A percentile compares a stretch with the other conserved stretches of the same genome.
Conservation (phyloP, 2,888 invertebrate genomes). For the Andrena bicolor region DNA sequence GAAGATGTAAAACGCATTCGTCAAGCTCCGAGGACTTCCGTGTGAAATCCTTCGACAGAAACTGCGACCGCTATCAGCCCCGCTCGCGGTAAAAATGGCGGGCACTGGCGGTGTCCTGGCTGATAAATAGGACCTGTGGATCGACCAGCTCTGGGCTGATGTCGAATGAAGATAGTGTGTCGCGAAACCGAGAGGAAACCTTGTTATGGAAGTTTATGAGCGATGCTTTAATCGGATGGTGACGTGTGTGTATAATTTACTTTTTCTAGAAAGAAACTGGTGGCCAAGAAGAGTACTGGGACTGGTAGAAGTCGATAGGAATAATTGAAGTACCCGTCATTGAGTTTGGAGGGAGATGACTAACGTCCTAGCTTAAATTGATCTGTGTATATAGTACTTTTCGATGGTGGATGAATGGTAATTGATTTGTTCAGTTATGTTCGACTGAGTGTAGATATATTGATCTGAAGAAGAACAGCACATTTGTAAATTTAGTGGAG, state of each 20-base stretch:
- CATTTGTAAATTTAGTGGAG: too few relatives aligned
- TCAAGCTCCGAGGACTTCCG: constrained; percentile 71
- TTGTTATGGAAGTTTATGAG: not conserved
- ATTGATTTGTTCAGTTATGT: too few relatives aligned
- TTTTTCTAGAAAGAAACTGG: not conserved
- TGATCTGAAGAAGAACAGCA: too few relatives aligned
- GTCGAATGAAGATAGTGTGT: not conserved
- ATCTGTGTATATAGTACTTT: too few relatives aligned
- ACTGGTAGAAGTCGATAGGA: too few relatives aligned
- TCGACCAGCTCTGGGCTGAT: not conserved
- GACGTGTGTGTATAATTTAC: not conserved
- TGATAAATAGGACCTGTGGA: constrained; percentile 43
- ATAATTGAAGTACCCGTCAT: too few relatives aligned
- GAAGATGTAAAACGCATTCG: constrained; percentile 77
- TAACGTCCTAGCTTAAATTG: too few relatives aligned
- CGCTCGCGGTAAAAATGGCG: constrained; percentile 38
- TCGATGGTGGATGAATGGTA: too few relatives aligned
- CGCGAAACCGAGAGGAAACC: not conserved
- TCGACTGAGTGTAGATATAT: too few relatives aligned
- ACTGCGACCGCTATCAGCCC: constrained; percentile 43
- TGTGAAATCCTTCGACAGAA: constrained; percentile 62
- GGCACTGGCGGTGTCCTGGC: not conserved
- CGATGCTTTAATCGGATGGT: not conserved
- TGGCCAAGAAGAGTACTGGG: too few relatives aligned
- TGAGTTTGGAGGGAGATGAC: too few relatives aligned